Conservation (phyloP, 2,888 invertebrate genomes). For the Apocheima hispidaria region DNA sequence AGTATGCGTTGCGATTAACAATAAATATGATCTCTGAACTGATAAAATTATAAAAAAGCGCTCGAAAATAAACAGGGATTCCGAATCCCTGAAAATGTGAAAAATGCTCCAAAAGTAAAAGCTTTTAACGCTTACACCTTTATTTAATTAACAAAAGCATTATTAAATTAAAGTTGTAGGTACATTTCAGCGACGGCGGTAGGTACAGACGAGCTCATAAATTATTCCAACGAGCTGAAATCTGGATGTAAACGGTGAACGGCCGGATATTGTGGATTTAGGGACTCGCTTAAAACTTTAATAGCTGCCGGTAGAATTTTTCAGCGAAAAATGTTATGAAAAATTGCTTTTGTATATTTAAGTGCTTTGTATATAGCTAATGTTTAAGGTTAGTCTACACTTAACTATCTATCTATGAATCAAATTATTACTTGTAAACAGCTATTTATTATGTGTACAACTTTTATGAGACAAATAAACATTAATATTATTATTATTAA, state of each 20-base stretch:
- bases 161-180: slow-evolving; percentile 18
- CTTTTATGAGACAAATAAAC: no score
- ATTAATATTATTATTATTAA: no score
- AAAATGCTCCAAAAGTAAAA: background rate
- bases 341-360: slow-evolving; percentile 9
- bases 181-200: slow-evolving; percentile 11
- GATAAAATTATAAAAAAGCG: no score
- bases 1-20: no score
- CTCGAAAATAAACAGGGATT: background rate
- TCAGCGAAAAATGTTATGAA: slow-evolving; percentile 2
- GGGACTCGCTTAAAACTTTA: slow-evolving; percentile 27
- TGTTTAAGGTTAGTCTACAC: no score
- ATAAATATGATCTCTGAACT: no score
- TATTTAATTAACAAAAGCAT: slow-evolving; percentile 20
- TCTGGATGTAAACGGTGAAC: slow-evolving; percentile 12
- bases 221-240: slow-evolving; percentile 24
- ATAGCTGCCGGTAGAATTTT: slow-evolving; percentile 16
- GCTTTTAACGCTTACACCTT: slow-evolving; percentile 8
- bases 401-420: no score
- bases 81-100: background rate
- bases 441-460: no score
- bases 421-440: no score
- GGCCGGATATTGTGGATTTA: slow-evolving; percentile 33
- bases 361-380: no score
- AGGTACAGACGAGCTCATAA: slow-evolving; percentile 11